phyloP scores from a whole-genome alignment of 1,140 invertebrate genomes.

The Battus philenor region DNA sequence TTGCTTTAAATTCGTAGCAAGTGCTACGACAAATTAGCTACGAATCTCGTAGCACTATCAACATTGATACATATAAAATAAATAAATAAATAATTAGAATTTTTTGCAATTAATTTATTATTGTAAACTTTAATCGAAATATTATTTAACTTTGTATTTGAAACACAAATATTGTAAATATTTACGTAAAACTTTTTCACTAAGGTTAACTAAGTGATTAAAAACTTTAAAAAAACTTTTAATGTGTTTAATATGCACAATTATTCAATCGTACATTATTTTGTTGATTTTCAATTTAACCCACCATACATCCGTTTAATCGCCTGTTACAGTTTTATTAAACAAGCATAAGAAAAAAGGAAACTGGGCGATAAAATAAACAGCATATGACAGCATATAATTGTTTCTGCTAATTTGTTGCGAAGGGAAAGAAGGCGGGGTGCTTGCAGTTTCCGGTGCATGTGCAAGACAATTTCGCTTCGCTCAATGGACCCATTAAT shows the following conservation, averaged over 20 bases:
- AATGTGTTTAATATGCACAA: too few species aligned
- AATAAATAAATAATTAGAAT: background rate
- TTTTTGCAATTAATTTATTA: too few species aligned
- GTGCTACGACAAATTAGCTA: conserved; percentile 29
- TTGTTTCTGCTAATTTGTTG: conserved; percentile 62
- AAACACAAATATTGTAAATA: too few species aligned
- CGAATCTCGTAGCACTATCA: conserved; percentile 25
- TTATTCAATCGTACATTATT: too few species aligned
- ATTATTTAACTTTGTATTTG: too few species aligned
- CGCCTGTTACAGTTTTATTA: conserved; percentile 10
- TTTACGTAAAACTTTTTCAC: too few species aligned
- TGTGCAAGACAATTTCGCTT: conserved; percentile 67
- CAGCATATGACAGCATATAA: conserved; percentile 27
- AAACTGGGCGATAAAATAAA: conserved; percentile 23
- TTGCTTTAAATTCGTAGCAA: conserved; percentile 12
- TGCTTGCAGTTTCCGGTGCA: conserved; percentile 57
- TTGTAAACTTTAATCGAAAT: too few species aligned
- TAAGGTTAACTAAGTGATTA: too few species aligned
- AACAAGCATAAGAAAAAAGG: conserved; percentile 16
- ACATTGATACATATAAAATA: background rate
- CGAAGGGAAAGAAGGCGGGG: conserved; percentile 29
- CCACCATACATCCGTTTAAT: conserved; percentile 2
- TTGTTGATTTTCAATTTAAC: conserved; percentile 15
- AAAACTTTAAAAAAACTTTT: too few species aligned
- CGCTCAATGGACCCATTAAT: conserved; percentile 67